A percentile compares a stretch with the other conserved stretches of the same genome.
Conservation (phyloP, 2,888 invertebrate species). For the Pimpla rufipes region DNA sequence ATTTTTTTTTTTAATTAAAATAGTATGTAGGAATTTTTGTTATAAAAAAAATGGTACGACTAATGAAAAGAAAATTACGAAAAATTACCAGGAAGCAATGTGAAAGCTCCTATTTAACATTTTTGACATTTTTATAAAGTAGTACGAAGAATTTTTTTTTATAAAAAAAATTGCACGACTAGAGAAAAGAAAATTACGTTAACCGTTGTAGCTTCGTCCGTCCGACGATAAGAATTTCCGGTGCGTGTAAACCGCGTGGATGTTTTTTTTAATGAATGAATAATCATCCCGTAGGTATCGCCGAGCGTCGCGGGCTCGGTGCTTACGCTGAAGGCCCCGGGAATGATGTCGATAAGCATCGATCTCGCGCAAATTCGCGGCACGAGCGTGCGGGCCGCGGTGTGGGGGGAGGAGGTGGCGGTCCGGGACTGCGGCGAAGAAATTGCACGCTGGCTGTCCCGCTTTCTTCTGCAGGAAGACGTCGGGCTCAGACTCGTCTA, state of each 20-base stretch:
- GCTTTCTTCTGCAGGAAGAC: conserved; percentile 86
- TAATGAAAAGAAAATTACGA: too few species aligned
- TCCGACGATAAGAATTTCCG: background rate
- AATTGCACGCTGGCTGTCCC: conserved; percentile 91
- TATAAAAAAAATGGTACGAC: too few species aligned
- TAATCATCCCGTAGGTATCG: conserved; percentile 80
- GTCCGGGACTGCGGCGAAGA: conserved; percentile 91
- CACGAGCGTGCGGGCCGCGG: conserved; percentile 85
- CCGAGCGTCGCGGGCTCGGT: conserved; percentile 86
- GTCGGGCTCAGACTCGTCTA: conserved; percentile 87
- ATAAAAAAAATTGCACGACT: too few species aligned
- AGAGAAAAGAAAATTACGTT: background rate
- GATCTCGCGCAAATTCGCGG: conserved; percentile 85
- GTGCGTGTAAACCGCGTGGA: background rate
- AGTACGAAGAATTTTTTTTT: too few species aligned
- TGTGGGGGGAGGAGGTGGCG: conserved; percentile 87
- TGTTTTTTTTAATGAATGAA: background rate
- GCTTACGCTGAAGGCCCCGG: conserved; percentile 87
- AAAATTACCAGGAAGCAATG: too few species aligned
- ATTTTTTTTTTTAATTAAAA: too few species aligned
- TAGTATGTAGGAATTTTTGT: too few species aligned
- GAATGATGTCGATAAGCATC: conserved; percentile 87
- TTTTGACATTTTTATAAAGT: too few species aligned
- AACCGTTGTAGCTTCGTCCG: background rate
- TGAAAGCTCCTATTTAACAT: too few species aligned